Evolutionary conservation across 2,113 vertebrate species (phyloP), one percentile per base, ranked within the genome.

Genomic region (Fulica atra): DNA sequence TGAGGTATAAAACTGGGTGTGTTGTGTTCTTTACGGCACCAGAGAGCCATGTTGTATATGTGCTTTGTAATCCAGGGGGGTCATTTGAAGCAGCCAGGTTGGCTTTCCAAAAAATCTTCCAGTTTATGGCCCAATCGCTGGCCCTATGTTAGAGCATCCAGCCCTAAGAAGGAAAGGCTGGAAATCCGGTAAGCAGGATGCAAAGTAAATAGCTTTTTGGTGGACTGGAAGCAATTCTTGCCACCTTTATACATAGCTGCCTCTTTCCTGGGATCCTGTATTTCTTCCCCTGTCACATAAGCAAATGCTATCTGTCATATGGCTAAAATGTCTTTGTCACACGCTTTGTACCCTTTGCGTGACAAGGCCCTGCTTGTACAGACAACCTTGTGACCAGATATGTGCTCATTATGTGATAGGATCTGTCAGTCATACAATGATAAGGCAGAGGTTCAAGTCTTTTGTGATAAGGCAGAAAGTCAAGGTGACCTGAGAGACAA

Each of bases 1-100:
- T 3, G 26, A 68, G 31, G 20, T 44, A n/a, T 61, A 36, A 82
- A 85, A 65, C 19, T 25, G 20, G 36, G 7, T 0, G 1, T 14
- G 6, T 8, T 46, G 35, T 38, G n/a, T 33, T 65, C 2, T 1
- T 46, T 2, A 1, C 57, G 38, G 16, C 7, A 51, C 1, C 0
- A 5, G 48, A 29, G 23, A 89, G 26, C 40, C 16, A 2, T n/a
- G 23, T 21, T 48, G 17, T 26, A 31, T 4, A 36, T 4, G 10
- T 4, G 2, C 25, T 69, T 89, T 85, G 61, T 56, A 54, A 44
- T 15, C 24, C 31, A 12, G 8, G 16, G 13, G 20, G 3, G 20
- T 86, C 35, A 46, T 80, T 23, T 76, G 25, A 88, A 91, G 21
- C 10, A 71, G 26, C 7, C 8, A 28, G 14, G 28, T 11, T 76